Evolutionary conservation across 2,113 vertebrate genomes (phyloP).

Genomic region (Ochotona princeps): DNA sequence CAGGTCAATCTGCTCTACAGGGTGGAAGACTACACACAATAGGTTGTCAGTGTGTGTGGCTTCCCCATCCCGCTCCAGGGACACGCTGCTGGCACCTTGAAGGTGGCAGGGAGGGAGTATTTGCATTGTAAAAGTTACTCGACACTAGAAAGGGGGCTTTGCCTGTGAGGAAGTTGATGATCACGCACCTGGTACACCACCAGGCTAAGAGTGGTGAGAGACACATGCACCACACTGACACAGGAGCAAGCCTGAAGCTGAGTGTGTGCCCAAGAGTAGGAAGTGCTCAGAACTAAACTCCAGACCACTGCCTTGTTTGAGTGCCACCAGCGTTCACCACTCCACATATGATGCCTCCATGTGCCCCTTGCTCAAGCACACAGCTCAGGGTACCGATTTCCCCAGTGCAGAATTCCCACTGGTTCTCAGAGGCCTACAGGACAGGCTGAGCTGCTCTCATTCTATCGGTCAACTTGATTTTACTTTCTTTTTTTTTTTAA

Average conservation of each 20-base stretch:
- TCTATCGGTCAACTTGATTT: background rate
- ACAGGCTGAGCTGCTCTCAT: background rate
- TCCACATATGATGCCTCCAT: rapidly evolving
- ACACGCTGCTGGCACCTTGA: background rate
- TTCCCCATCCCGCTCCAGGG: background rate
- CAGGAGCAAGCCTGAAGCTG: too few relatives aligned
- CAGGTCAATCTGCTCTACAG: rapidly evolving
- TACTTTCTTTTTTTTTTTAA: too few relatives aligned
- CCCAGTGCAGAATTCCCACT: background rate
- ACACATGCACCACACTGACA: background rate
- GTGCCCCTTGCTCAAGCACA: background rate
- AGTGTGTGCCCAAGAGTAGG: too few relatives aligned
- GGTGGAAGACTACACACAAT: rapidly evolving
- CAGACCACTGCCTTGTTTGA: too few relatives aligned
- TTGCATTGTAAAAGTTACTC: background rate
- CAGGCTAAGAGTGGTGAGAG: background rate
- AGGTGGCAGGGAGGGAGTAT: background rate
- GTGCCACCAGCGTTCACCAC: background rate
- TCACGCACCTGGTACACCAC: rapidly evolving
- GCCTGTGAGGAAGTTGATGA: background rate
- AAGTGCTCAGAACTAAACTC: background rate
- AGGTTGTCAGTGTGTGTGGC: rapidly evolving
- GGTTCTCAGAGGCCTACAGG: background rate
- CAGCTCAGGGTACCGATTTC: background rate
- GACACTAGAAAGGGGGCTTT: background rate